Evolutionary conservation across 2,888 invertebrate genomes (phyloP).

Genomic region (Cordilura impudica): DNA sequence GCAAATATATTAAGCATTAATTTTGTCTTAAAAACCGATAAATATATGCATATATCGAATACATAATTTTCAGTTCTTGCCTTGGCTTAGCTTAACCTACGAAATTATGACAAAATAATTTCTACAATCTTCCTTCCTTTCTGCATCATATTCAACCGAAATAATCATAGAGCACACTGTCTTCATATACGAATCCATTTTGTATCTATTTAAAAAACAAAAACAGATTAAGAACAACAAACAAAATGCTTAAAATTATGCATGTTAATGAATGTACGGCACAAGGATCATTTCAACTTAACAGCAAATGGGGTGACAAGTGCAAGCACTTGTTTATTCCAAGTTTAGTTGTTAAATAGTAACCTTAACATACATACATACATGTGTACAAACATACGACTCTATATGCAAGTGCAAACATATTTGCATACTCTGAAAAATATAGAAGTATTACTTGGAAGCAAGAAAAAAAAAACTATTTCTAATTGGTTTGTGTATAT

Average conservation of each 20-base stretch:
- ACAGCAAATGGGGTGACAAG: constrained; percentile 48
- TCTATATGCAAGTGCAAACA: background rate
- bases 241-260: background rate
- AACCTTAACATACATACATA: constrained; percentile 45
- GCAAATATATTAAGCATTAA: no score
- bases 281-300: background rate
- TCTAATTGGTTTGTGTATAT: constrained; percentile 54
- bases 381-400: background rate
- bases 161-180: background rate
- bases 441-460: background rate
- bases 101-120: no score
- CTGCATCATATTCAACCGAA: no score
- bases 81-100: no score
- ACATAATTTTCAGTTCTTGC: no score
- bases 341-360: constrained; percentile 40
- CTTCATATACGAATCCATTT: background rate
- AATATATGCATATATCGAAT: no score
- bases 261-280: background rate
- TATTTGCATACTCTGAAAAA: background rate
- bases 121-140: background rate
- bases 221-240: background rate
- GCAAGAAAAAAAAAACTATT: constrained; percentile 4
- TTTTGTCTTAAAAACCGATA: no score
- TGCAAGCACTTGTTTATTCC: constrained; percentile 42
- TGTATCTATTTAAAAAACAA: background rate